Base-by-base conservation (phyloP, 1,140 invertebrate genomes). In the Araneus ventricosus region DNA sequence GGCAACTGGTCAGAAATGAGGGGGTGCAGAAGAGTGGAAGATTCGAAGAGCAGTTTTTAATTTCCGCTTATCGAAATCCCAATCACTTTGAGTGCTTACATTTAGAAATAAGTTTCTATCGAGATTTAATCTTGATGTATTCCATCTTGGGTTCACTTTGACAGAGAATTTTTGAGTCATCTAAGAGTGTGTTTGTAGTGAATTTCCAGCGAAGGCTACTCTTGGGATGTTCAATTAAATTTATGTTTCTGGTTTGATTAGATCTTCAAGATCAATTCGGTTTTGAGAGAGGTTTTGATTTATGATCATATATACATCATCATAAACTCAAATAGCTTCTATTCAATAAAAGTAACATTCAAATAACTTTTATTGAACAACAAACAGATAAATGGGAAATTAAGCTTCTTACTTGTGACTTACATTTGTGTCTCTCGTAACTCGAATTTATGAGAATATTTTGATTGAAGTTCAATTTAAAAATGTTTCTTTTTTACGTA, bases 41-140 rank as follows among this genome's bases (percentile, higher is more conserved):
- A 20, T 37, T 75, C 24, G 70, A 10, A 75, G 30, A 34, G 34
- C 30, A 75, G 27, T 75, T 75, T 75, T 75, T 75, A 75, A 75
- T 75, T 75, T 75, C 70, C 70, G 30, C 30, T 75, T 75, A 75
- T 75, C 30, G 30, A 34, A 75, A 34, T 20, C 20, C 70, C 70
- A 75, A 75, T 75, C 70, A 75, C 30, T 30, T 75, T 75, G 70
- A 75, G 70, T 75, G 70, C 70, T 34, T 75, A 75, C 70, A 37
- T 75, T 75, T 75, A 30, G 30, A 37, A 75, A 37, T 75, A 75
- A 75, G 27, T 37, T 75, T 14, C 70, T 17, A 37, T 34, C 70
- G 14, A 37, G 70, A 75, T 75, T 75, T 67, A 67, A 67, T 67
- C 27, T 27, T 27, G 27, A 67, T 14, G 63, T 67, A 67, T 67